Evolutionary conservation across 1,140 invertebrate species (phyloP).

Genomic region (Eufriesea mexicana): DNA sequence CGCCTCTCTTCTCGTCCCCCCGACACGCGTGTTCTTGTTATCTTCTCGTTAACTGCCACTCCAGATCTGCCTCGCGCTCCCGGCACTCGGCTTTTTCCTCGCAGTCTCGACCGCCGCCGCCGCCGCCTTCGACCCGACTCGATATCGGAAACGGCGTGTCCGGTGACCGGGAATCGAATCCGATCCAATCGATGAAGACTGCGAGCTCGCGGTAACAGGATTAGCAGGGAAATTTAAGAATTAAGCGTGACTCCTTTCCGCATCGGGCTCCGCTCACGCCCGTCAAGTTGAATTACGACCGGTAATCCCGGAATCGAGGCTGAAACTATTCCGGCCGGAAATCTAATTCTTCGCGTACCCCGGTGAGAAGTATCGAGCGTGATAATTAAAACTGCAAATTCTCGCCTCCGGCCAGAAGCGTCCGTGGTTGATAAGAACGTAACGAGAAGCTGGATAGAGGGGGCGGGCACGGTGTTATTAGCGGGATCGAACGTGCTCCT

Average conservation of each 20-base stretch:
- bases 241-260: constrained; percentile 50
- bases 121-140: background rate
- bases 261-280: constrained; percentile 47
- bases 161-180: constrained; percentile 15
- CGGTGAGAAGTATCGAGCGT: constrained; percentile 48
- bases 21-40: constrained; percentile 51
- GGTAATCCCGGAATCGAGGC: constrained; percentile 53
- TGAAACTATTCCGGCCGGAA: constrained; percentile 50
- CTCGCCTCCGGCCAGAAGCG: constrained; percentile 19
- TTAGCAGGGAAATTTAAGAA: constrained; percentile 56
- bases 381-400: constrained; percentile 61
- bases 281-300: constrained; percentile 54
- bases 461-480: background rate
- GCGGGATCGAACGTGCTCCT: background rate
- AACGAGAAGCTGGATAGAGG: background rate
- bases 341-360: constrained; percentile 55
- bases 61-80: background rate
- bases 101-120: too few relatives aligned
- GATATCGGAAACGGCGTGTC: constrained; percentile 18
- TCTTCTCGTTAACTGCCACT: constrained; percentile 49
- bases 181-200: constrained; percentile 24
- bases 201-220: constrained; percentile 15
- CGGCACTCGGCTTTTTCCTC: too few relatives aligned
- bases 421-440: constrained; percentile 15
- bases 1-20: constrained; percentile 23